A percentile compares a stretch with the other conserved stretches of the same genome.
Conservation (phyloP, 2,888 invertebrate genomes). For the Rhodophaea formosa region DNA sequence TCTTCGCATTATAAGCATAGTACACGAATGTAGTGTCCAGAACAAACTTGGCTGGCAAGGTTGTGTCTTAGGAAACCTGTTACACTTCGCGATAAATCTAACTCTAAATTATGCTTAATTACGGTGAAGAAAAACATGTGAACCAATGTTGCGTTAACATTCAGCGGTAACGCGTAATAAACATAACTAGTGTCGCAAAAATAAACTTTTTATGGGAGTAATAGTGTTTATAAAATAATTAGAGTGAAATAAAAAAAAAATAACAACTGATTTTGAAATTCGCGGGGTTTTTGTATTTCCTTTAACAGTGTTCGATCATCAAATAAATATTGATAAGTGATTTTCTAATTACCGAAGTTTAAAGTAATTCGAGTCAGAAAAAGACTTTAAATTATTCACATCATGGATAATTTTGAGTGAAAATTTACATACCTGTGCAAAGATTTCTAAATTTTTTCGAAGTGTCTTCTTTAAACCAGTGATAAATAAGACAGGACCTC, state of each 20-base stretch:
- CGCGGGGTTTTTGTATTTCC: too few species aligned
- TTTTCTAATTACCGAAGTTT: too few species aligned
- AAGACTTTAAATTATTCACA: too few species aligned
- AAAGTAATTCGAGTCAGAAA: too few species aligned
- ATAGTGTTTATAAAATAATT: background rate
- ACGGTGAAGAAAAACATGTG: conserved; percentile 2
- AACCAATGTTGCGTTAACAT: background rate
- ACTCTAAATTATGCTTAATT: conserved; percentile 5
- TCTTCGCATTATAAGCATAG: conserved; percentile 10
- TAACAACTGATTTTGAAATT: too few species aligned
- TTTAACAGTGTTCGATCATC: too few species aligned
- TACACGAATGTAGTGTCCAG: conserved; percentile 8
- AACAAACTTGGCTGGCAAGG: background rate
- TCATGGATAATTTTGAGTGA: too few species aligned
- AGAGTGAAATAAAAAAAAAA: background rate
- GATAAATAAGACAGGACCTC: background rate
- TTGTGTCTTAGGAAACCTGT: conserved; percentile 9
- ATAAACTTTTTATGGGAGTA: background rate
- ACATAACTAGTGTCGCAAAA: background rate
- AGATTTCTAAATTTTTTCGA: background rate
- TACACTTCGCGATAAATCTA: background rate
- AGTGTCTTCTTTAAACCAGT: background rate
- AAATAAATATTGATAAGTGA: too few species aligned
- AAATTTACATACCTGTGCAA: too few species aligned
- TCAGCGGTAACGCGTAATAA: background rate